phyloP scores from a whole-genome alignment of 1,140 invertebrate genomes.

The Druon quercuslanigerum region DNA sequence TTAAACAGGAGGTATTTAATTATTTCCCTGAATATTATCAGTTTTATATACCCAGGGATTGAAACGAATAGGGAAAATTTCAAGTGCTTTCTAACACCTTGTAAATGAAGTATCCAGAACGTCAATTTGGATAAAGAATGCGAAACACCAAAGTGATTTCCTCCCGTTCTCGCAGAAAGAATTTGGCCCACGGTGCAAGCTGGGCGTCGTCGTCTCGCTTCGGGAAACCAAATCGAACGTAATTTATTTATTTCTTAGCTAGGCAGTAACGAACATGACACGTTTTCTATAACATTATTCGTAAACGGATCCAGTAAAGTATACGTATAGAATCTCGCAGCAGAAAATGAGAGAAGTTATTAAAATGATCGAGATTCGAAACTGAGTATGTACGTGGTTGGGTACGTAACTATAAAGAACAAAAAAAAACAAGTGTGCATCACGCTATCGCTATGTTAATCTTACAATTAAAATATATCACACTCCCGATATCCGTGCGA shows the following conservation, averaged over 20 bases:
- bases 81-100: no score
- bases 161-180: constrained; percentile 6
- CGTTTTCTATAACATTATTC: constrained; percentile 46
- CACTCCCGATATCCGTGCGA: background rate
- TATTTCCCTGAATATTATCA: no score
- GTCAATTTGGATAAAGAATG: constrained; percentile 36
- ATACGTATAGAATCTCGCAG: constrained; percentile 29
- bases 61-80: no score
- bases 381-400: constrained; percentile 21
- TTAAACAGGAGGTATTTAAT: no score
- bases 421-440: constrained; percentile 10
- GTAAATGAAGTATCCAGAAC: constrained; percentile 15
- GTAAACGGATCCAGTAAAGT: constrained; percentile 48
- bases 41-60: no score
- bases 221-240: constrained; percentile 54
- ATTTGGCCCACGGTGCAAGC: constrained; percentile 16
- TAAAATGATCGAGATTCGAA: constrained; percentile 19
- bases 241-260: constrained; percentile 58
- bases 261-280: constrained; percentile 53
- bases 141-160: constrained; percentile 40
- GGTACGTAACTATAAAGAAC: constrained; percentile 3
- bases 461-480: constrained; percentile 2
- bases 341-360: constrained; percentile 17
- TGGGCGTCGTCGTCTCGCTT: constrained; percentile 41
- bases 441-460: constrained; percentile 10